These are phyloP conservation scores for Neogobius melanostomus DNA, from an alignment of 2,113 vertebrate genomes.

Conservation along the genomic window DNA sequence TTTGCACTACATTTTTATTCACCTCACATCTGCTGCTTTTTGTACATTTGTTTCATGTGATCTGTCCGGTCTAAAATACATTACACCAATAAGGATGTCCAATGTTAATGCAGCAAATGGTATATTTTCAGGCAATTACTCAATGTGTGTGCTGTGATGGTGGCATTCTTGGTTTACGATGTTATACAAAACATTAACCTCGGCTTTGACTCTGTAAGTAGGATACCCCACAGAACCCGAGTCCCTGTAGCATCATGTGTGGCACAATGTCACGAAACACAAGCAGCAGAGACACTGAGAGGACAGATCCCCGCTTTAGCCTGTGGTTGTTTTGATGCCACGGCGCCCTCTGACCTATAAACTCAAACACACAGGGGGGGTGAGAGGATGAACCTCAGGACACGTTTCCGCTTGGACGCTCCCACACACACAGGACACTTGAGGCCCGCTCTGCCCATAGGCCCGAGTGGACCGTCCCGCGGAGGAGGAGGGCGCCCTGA, in stretches of 20 bases:
- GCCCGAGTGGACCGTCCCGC: conserved; percentile 49
- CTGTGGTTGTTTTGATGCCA: conserved; percentile 55
- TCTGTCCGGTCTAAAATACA: no score
- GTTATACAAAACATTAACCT: no score
- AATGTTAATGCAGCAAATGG: no score
- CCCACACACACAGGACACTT: conserved; percentile 36
- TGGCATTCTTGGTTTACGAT: no score
- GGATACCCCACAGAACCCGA: neutral
- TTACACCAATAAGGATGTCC: no score
- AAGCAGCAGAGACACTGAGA: conserved; percentile 21
- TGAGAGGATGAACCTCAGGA: conserved; percentile 64
- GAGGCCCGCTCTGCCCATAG: conserved; percentile 54
- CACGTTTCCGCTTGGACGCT: conserved; percentile 63
- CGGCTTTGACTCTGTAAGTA: neutral
- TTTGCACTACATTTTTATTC: no score
- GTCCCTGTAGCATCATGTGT: neutral
- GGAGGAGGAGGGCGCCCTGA: conserved; percentile 65
- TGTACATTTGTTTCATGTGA: no score
- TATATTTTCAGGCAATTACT: no score
- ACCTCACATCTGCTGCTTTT: no score
- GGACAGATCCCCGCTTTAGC: conserved; percentile 31
- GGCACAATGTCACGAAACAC: conserved; percentile 48
- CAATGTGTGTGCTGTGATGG: no score
- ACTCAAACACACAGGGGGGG: conserved; percentile 50
- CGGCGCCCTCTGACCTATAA: conserved; percentile 56